A percentile compares a stretch with the other conserved stretches of the same genome.
phyloP scores from a whole-genome alignment of 2,113 vertebrate species.

The Verasper variegatus region DNA sequence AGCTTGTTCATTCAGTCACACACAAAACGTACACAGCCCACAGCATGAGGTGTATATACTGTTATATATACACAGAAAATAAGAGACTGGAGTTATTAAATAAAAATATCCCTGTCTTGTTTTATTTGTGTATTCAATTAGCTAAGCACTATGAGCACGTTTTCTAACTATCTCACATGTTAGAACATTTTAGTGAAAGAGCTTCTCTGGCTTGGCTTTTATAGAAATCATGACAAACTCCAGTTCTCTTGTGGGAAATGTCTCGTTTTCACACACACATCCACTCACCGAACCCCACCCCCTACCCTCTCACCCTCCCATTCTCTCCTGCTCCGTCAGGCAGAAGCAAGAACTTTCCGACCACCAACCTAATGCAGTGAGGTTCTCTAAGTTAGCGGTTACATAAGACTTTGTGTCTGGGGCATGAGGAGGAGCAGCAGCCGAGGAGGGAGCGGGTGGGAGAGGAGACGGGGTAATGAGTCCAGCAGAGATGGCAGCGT shows the following conservation, averaged over 20 bases:
- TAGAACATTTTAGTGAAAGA: constrained; percentile 9
- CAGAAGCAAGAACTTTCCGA: constrained; percentile 63
- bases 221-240: constrained; percentile 19
- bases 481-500: constrained; percentile 52
- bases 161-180: background rate
- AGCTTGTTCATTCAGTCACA: background rate
- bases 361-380: constrained; percentile 55
- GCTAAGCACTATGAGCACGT: background rate
- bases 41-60: too few relatives aligned
- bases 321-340: constrained; percentile 85
- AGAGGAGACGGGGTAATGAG: constrained; percentile 51
- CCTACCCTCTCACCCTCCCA: background rate
- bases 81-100: constrained; percentile 14
- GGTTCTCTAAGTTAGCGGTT: constrained; percentile 63
- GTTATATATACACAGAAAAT: background rate
- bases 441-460: constrained; percentile 23
- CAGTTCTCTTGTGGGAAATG: constrained; percentile 40
- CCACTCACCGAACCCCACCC: background rate
- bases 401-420: constrained; percentile 66
- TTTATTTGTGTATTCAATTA: constrained; percentile 32
- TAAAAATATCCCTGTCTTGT: background rate
- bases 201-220: background rate
- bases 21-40: too few relatives aligned
- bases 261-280: constrained; percentile 34
- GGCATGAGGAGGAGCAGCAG: constrained; percentile 40